These are phyloP conservation scores for Lydus trimaculatus DNA, from an alignment of 2,888 invertebrate species.

Conservation along the genomic window DNA sequence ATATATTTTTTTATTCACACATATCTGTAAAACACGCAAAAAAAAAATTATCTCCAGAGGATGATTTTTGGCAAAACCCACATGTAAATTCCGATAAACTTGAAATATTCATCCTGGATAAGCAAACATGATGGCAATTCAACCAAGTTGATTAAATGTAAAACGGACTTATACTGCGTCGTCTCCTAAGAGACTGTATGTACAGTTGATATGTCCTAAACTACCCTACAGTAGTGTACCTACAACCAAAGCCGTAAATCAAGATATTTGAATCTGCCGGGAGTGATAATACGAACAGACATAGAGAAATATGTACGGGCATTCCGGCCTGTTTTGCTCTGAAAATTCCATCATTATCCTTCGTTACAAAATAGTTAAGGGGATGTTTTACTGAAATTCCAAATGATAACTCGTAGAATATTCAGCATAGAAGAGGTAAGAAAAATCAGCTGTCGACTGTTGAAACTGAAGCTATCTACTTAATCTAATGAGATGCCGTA, in stretches of 20 bases:
- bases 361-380: conserved; percentile 43
- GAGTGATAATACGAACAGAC: conserved; percentile 51
- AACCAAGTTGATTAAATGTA: conserved; percentile 17
- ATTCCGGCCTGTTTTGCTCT: conserved; percentile 42
- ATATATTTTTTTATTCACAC: neutral
- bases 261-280: conserved; percentile 49
- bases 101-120: conserved; percentile 31
- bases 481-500: conserved; percentile 34
- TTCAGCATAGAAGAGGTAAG: neutral
- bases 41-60: conserved; percentile 23
- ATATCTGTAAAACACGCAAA: neutral
- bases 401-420: neutral
- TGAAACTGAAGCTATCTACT: conserved; percentile 23
- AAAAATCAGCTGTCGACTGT: neutral
- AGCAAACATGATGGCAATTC: conserved; percentile 30
- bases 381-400: neutral
- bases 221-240: conserved; percentile 29
- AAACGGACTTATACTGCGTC: conserved; percentile 30
- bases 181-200: conserved; percentile 34
- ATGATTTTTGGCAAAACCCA: conserved; percentile 14
- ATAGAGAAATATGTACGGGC: conserved; percentile 46
- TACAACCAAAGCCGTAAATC: conserved; percentile 45
- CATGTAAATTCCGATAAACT: conserved; percentile 35
- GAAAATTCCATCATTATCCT: conserved; percentile 42
- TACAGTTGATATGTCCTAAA: conserved; percentile 31